Evolutionary conservation across 2,797 vertebrate genomes (phyloP).

Genomic region (Eremophila alpestris): DNA sequence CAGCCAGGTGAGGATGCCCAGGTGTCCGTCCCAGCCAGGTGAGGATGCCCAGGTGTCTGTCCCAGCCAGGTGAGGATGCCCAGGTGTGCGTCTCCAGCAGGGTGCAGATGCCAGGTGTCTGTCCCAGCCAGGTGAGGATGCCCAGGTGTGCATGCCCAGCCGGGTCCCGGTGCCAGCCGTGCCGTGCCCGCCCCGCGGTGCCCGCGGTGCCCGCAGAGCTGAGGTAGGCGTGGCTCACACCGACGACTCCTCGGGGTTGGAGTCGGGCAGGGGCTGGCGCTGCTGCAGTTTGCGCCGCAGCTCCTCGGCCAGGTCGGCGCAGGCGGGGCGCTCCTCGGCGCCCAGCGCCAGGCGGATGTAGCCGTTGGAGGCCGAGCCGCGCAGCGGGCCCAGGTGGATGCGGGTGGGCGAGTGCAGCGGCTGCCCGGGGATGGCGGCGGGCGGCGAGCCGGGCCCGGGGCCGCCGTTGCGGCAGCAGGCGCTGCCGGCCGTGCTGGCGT

Average conservation of each 20-base stretch:
- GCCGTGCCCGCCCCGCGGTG: background rate
- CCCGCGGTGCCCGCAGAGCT: background rate
- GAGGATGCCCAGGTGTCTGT: no score
- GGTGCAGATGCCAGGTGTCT: no score
- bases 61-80: no score
- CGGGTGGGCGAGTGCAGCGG: conserved; percentile 91
- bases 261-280: conserved; percentile 91
- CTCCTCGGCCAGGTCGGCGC: conserved; percentile 91
- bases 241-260: conserved; percentile 96
- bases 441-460: background rate
- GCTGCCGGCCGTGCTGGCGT: conserved; percentile 70
- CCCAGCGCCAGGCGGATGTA: conserved; percentile 93
- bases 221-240: conserved; percentile 82
- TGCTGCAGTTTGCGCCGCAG: conserved; percentile 93
- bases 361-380: conserved; percentile 91
- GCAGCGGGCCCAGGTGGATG: conserved; percentile 83
- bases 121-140: no score
- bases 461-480: conserved; percentile 75
- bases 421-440: conserved; percentile 25
- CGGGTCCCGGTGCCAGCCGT: no score
- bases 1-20: no score
- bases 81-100: background rate
- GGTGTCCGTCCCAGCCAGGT: no score
- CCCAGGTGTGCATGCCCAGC: no score
- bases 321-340: conserved; percentile 88